A percentile compares a stretch with the other conserved stretches of the same genome.
Conservation (phyloP, 1,140 invertebrate species). For the Proctacanthus coquilletti region DNA sequence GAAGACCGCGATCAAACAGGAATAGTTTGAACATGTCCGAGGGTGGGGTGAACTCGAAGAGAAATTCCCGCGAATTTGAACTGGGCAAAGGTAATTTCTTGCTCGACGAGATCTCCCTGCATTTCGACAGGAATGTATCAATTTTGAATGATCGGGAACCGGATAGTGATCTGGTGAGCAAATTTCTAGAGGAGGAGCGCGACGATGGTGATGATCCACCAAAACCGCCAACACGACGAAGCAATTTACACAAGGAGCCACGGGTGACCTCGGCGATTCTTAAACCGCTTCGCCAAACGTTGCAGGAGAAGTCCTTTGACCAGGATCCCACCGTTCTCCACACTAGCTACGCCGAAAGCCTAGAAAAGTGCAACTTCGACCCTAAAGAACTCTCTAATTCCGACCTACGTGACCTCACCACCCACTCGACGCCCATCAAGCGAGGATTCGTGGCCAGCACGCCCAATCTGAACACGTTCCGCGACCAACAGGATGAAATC, state of each 20-base stretch:
- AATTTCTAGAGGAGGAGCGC: not conserved
- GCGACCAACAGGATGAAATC: slow-evolving; percentile 15
- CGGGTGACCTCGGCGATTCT: not conserved
- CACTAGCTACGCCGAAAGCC: slow-evolving; percentile 22
- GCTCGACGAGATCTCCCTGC: slow-evolving; percentile 26
- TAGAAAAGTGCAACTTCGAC: slow-evolving; percentile 25
- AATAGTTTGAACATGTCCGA: not conserved
- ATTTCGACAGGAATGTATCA: slow-evolving; percentile 37
- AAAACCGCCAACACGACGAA: slow-evolving; percentile 15
- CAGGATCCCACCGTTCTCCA: slow-evolving; percentile 25
- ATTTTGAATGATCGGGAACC: slow-evolving; percentile 29
- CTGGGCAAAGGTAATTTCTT: slow-evolving; percentile 20
- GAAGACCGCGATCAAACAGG: slow-evolving; percentile 3
- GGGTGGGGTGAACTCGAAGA: not conserved
- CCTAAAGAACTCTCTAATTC: slow-evolving; percentile 7
- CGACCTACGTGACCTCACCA: not conserved
- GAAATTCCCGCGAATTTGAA: not conserved
- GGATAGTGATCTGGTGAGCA: slow-evolving; percentile 5
- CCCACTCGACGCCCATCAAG: slow-evolving; percentile 12
- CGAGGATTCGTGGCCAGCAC: slow-evolving; percentile 40
- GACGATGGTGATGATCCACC: not conserved
- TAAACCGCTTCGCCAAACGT: slow-evolving; percentile 13
- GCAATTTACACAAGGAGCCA: slow-evolving; percentile 4
- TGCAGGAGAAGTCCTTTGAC: slow-evolving; percentile 19
- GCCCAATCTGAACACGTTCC: slow-evolving; percentile 40